Base-by-base conservation (phyloP, 2,888 invertebrate species). In the Reticulitermes lucifugus region DNA sequence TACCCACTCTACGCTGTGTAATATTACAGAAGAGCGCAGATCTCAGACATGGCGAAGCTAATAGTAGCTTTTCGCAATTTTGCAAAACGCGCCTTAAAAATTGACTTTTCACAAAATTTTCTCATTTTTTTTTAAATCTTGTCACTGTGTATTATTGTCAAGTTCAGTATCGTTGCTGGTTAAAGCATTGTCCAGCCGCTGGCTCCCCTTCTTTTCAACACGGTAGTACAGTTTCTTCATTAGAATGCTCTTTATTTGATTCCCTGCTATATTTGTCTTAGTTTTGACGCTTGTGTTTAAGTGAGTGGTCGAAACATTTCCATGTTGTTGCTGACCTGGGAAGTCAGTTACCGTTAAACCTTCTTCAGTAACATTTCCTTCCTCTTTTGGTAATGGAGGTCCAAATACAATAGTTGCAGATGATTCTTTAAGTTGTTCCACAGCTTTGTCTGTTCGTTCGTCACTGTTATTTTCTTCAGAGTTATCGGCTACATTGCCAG, bases 171-270 rank as follows among this genome's bases (percentile, higher is more conserved):
- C 41, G 6, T 41, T 18, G 6, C 12, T 18, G 12, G 18, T 73
- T 18, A 73, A 21, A 35, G 7, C 35, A 41, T 7, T 73, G 3
- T 21, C 70, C n/a, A 25, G 70, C 70, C 0, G 14, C 25, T 7
- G 70, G 25, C 29, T 41, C 14, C 21, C 35, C 9, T 77, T 46
- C 21, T 43, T 22, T 46, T 1, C 2, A 14, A 10, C 41, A 10
- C 77, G 77, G 22, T 77, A n/a, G 22, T 77, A 77, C 6, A 77
- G 77, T 77, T 77, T 77, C 2, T 77, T 51, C 43, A 77, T n/a
- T 73, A 7, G 25, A 21, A 41, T 18, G 21, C 6, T 29, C 6
- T 73, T 35, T 35, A 14, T 41, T 25, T 65, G 25, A 65, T 5
- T 65, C 65, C 6, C 9, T 65, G 65, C 7, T 7, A n/a, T 6